Evolutionary conservation across 2,888 invertebrate species (phyloP), one percentile per base, ranked within the genome.

Genomic region (Pyrgus malvae): DNA sequence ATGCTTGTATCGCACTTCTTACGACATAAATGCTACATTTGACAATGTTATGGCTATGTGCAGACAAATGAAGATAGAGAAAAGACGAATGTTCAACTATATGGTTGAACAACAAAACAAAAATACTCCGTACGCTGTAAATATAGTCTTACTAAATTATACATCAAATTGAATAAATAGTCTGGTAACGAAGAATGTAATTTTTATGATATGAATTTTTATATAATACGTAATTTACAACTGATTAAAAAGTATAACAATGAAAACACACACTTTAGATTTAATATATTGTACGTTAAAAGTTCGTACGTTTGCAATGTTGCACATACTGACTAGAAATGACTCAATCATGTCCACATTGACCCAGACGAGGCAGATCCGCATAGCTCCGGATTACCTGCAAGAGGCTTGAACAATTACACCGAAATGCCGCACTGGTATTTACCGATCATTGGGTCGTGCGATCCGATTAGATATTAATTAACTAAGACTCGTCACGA

Each of bases 401-500:
- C n/a, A n/a, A n/a, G n/a, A n/a, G 14, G 41, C 27, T n/a, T n/a
- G 21, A 44, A 51, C 51, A 51, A 44, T 51, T 51, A 51, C 37
- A 37, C 37, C 42, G 12, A 51, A 51, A 51, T 51, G 51, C 27
- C 51, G 51, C 42, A 21, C 35, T 51, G 51, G 51, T 44, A 51
- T 51, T 51, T 51, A 35, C 42, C 21, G 51, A 51, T 51, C 44
- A 49, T 12, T 9, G 48, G 25, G 42, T 44, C 50, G 50, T 51
- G 50, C 50, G 29, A 44, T 51, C 51, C 27, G 51, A 51, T 44
- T 51, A 44, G 51, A 51, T 44, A 51, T 51, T 51, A 51, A 51
- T 51, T 51, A 51, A 51, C 44, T 21, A 45, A 51, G 35, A 51
- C 51, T 37, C 27, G 25, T 51, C 50, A 51, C 50, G 51, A 50